Evolutionary conservation across 2,113 vertebrate species (phyloP).

Genomic region (Condylura cristata): DNA sequence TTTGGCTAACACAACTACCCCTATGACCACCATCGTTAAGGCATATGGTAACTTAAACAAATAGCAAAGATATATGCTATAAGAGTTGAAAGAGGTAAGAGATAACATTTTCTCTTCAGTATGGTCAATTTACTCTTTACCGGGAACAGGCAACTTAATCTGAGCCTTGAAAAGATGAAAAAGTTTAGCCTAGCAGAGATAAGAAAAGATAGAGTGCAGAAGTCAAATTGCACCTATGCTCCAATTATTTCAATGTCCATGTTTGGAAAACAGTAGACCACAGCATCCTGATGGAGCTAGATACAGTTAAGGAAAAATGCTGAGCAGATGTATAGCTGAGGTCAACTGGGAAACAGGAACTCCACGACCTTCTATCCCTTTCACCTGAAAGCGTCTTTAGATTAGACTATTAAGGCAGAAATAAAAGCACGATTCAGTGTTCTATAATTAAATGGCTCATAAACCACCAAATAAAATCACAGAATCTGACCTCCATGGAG

Average conservation of each 20-base stretch:
- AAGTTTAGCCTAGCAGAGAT: neutral
- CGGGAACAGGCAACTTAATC: neutral
- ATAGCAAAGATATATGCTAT: neutral
- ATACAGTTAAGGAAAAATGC: neutral
- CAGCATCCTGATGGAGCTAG: neutral
- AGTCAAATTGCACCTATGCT: neutral
- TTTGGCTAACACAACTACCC: neutral
- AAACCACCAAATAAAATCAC: slow-evolving; percentile 16
- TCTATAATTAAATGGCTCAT: neutral
- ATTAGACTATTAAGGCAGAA: neutral
- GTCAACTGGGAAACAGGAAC: neutral
- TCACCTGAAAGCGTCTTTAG: neutral
- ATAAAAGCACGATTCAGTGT: slow-evolving; percentile 22
- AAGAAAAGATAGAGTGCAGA: neutral
- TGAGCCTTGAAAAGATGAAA: neutral
- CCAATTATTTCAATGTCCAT: neutral
- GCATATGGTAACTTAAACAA: neutral
- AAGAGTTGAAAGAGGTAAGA: neutral
- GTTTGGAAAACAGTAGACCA: neutral
- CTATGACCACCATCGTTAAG: neutral
- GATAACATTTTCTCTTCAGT: neutral
- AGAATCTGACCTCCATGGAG: neutral
- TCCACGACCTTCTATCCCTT: neutral
- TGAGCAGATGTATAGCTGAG: neutral
- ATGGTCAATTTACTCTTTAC: neutral